Percentiles rank a stretch among this genome's conserved stretches.
phyloP scores from a whole-genome alignment of 2,113 vertebrate genomes.

The Seriola rivoliana region DNA sequence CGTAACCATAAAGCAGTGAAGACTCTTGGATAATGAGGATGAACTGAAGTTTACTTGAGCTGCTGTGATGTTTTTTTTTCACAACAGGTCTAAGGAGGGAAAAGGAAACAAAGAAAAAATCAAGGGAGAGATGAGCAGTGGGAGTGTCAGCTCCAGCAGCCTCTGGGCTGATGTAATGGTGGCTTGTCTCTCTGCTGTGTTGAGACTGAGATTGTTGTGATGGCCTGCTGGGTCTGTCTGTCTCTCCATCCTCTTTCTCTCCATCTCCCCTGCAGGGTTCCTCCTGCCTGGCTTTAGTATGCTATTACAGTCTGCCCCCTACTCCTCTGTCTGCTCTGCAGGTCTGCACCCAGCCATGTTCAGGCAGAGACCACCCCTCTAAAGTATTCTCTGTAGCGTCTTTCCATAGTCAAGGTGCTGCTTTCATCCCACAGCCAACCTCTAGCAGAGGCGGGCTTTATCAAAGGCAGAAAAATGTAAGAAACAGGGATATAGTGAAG shows the following conservation, averaged over 20 bases:
- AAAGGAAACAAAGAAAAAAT: constrained; percentile 39
- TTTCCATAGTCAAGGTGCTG: constrained; percentile 34
- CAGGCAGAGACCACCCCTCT: constrained; percentile 4
- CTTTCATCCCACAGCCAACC: constrained; percentile 45
- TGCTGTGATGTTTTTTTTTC: constrained; percentile 38
- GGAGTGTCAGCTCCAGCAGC: constrained; percentile 35
- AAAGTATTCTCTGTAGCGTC: constrained; percentile 21
- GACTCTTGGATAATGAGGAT: constrained; percentile 62
- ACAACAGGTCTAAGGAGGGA: constrained; percentile 44
- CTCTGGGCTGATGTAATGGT: constrained; percentile 59
- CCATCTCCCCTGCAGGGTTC: constrained; percentile 44
- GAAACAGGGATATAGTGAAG: constrained; percentile 19
- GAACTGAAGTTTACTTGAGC: constrained; percentile 25
- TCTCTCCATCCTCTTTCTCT: constrained; percentile 37
- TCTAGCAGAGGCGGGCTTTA: constrained; percentile 35
- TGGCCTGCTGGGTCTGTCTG: constrained; percentile 65
- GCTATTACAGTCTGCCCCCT: constrained; percentile 49
- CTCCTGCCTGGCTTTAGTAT: constrained; percentile 49
- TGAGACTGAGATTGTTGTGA: constrained; percentile 67
- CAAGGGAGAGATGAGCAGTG: constrained; percentile 39
- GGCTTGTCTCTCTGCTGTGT: constrained; percentile 57
- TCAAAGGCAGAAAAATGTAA: constrained; percentile 40
- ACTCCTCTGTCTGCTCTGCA: constrained; percentile 17
- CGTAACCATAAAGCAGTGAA: constrained; percentile 50
- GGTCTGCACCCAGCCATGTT: constrained; percentile 18